Evolutionary conservation across 2,888 invertebrate genomes (phyloP).

Genomic region (Esperia sulphurella): DNA sequence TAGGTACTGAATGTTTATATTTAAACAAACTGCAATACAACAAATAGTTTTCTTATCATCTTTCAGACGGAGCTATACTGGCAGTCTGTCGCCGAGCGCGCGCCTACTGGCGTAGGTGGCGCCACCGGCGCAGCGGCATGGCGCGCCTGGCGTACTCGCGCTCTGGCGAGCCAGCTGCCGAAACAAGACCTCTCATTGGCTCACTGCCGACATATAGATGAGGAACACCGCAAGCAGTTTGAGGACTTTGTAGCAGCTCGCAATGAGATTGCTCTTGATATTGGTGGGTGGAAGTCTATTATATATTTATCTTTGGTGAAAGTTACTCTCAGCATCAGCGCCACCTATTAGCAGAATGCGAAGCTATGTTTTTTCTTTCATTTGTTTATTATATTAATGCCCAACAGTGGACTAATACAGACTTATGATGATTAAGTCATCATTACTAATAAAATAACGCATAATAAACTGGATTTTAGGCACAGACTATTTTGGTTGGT

Average conservation of each 20-base stretch:
- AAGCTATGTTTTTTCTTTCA: not conserved
- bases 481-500: too few relatives aligned
- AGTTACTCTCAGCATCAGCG: not conserved
- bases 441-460: too few relatives aligned
- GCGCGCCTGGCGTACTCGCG: constrained; percentile 66
- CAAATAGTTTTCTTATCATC: too few relatives aligned
- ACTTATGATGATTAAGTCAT: not conserved
- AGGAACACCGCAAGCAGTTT: constrained; percentile 88
- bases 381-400: too few relatives aligned
- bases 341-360: not conserved
- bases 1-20: too few relatives aligned
- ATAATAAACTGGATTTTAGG: too few relatives aligned
- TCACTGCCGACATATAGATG: constrained; percentile 92
- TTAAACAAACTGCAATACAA: too few relatives aligned
- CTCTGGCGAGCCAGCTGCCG: constrained; percentile 93
- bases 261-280: constrained; percentile 97
- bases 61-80: constrained; percentile 94
- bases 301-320: constrained; percentile 22
- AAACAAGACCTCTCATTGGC: constrained; percentile 95
- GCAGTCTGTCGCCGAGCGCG: constrained; percentile 86
- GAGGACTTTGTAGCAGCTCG: constrained; percentile 96
- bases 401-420: too few relatives aligned
- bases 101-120: constrained; percentile 72
- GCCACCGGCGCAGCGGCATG: constrained; percentile 62
- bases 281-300: constrained; percentile 80